Percentiles rank a stretch among this genome's conserved stretches.
phyloP scores from a whole-genome alignment of 2,797 vertebrate genomes.

The Sebastes taczanowskii region DNA sequence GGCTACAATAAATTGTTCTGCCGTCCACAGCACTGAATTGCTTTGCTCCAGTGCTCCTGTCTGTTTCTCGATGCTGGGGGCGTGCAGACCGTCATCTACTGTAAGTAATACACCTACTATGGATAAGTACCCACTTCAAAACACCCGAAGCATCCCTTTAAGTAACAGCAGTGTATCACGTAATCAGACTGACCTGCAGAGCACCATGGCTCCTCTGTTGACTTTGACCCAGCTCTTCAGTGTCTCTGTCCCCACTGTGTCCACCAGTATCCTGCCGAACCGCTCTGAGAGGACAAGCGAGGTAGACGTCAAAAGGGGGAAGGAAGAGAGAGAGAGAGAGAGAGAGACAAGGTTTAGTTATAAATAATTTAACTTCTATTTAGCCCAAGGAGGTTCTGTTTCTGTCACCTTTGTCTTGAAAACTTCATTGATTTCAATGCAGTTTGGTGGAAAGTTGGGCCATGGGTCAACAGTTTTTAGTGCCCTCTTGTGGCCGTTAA shows the following conservation, averaged over 20 bases:
- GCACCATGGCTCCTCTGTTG: slow-evolving; percentile 94
- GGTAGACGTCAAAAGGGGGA: not conserved
- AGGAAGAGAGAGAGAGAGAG: too few species aligned
- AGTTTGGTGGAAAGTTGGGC: not conserved
- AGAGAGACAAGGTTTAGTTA: not conserved
- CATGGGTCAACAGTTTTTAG: not conserved
- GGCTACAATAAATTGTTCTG: too few species aligned
- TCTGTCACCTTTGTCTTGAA: not conserved
- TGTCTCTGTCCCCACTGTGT: slow-evolving; percentile 87
- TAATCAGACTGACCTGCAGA: slow-evolving; percentile 85
- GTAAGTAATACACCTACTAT: too few species aligned
- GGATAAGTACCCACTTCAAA: too few species aligned
- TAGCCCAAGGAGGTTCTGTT: too few species aligned
- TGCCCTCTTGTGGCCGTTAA: not conserved
- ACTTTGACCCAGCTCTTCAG: slow-evolving; percentile 89
- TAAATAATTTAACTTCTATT: not conserved
- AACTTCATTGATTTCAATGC: not conserved
- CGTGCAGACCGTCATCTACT: accelerated
- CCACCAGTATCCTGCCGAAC: slow-evolving; percentile 89
- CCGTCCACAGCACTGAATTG: too few species aligned
- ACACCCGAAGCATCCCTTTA: too few species aligned
- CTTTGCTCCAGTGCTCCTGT: too few species aligned
- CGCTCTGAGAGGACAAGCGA: slow-evolving; percentile 77
- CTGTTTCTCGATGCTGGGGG: too few species aligned
- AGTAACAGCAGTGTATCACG: not conserved